Evolutionary conservation across 2,797 vertebrate genomes (phyloP).

Genomic region (Apogon hyalosoma): DNA sequence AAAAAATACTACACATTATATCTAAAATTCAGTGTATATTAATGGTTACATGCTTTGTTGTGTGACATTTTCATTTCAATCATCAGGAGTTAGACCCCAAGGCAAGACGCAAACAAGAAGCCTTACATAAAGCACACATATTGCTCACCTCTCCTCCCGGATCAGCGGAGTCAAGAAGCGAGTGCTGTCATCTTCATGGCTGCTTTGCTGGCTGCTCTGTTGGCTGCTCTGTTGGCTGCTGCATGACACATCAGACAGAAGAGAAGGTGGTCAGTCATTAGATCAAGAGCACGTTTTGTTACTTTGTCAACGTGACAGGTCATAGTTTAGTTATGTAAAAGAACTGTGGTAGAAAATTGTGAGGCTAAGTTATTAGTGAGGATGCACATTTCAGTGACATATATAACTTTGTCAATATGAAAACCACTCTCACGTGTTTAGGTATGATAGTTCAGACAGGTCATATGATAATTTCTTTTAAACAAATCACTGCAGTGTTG

Average conservation of each 20-base stretch:
- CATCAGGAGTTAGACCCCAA: background rate
- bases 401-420: background rate
- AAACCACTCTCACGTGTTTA: background rate
- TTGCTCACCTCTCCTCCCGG: slow-evolving; percentile 86
- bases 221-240: slow-evolving; percentile 86
- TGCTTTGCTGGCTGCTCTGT: slow-evolving; percentile 92
- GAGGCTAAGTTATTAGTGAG: background rate
- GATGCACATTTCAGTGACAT: background rate
- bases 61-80: no score
- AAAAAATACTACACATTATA: background rate
- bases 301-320: background rate
- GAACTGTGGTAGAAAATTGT: no score
- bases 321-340: no score
- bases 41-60: background rate
- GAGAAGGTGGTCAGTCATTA: slow-evolving; percentile 15
- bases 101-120: slow-evolving; percentile 1
- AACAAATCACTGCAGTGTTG: background rate
- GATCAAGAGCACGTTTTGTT: background rate
- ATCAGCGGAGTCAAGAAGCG: slow-evolving; percentile 90
- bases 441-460: no score
- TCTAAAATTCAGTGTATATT: background rate
- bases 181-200: slow-evolving; percentile 90
- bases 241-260: slow-evolving; percentile 48
- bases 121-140: background rate
- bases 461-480: no score